Evolutionary conservation across 2,113 vertebrate species (phyloP), one percentile per base, ranked within the genome.

Genomic region (Prionailurus bengalensis): DNA sequence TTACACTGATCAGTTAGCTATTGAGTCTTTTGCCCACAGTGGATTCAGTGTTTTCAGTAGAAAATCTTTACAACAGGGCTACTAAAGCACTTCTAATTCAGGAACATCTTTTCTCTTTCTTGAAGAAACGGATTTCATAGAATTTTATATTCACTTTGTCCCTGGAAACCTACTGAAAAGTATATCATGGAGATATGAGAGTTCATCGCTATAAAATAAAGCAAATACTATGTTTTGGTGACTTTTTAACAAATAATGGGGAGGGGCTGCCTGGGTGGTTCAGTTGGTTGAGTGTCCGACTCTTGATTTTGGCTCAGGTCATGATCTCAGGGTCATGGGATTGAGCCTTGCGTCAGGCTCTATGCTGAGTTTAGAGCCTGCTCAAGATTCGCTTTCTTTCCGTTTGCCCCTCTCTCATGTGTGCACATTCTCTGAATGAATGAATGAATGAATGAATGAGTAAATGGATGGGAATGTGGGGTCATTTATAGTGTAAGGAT

Each of bases 41-140:
- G 14, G 25, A 58, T 25, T 84, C 39, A 61, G 5, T 63, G 55
- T 76, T 96, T 89, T 85, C 71, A 81, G 16, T 29, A 86, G 58
- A 66, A 91, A 55, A 39, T 33, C 17, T 91, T 88, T 94, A 51
- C 23, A 92, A 76, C 36, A 76, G 27, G 73, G 48, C 53, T 79
- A 29, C 66, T 63, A 39, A 80, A 87, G 5, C 19, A 71, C 76
- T 90, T 96, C 25, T 68, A 86, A 63, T 80, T 88, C 55, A 80
- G 63, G 42, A 21, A 73, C 0, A 29, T 73, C 12, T 79, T 94
- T 94, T 61, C 4, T 79, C 33, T 94, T 51, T 71, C 55, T 92
- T 90, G 94, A 76, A 87, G 33, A 93, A 89, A 89, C 76, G 29
- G 3, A 63, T 84, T 95, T 96, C 15, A 7, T 71, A 89, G 83